Conservation (phyloP, 2,797 vertebrate genomes). For the Kryptolebias ocellatus region DNA sequence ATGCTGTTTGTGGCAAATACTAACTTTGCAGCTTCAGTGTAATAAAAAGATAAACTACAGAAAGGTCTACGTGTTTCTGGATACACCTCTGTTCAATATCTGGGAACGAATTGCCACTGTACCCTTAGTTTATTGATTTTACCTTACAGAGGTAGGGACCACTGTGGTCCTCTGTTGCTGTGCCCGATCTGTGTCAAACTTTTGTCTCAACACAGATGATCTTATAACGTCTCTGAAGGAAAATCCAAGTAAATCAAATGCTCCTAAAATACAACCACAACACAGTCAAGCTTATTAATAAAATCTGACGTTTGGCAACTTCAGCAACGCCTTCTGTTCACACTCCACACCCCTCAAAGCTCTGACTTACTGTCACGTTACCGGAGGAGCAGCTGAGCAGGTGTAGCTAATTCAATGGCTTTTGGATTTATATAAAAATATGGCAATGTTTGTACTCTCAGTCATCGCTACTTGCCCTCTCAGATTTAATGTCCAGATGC, state of each 20-base stretch:
- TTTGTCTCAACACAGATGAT: not conserved
- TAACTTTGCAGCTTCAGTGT: not conserved
- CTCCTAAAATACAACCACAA: not conserved
- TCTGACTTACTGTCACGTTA: not conserved
- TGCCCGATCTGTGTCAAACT: not conserved
- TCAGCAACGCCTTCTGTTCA: not conserved
- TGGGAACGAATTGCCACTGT: too few relatives aligned
- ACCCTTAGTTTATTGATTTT: not conserved
- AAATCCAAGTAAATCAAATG: not conserved
- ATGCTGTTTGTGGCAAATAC: not conserved
- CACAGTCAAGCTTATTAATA: not conserved
- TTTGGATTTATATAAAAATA: not conserved
- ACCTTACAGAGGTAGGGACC: not conserved
- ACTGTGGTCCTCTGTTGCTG: not conserved
- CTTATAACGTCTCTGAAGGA: not conserved
- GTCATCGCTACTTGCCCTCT: not conserved
- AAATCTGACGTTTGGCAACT: not conserved
- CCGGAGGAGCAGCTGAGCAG: not conserved
- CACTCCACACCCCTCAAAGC: too few relatives aligned
- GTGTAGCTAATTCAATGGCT: not conserved
- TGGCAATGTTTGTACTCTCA: not conserved
- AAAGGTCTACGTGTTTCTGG: too few relatives aligned
- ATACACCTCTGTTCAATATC: too few relatives aligned
- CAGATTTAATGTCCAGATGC: not conserved
- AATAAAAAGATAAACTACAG: not conserved